Evolutionary conservation across 2,888 invertebrate species (phyloP), one percentile per base, ranked within the genome.

Genomic region (Trachelus iudaicus): DNA sequence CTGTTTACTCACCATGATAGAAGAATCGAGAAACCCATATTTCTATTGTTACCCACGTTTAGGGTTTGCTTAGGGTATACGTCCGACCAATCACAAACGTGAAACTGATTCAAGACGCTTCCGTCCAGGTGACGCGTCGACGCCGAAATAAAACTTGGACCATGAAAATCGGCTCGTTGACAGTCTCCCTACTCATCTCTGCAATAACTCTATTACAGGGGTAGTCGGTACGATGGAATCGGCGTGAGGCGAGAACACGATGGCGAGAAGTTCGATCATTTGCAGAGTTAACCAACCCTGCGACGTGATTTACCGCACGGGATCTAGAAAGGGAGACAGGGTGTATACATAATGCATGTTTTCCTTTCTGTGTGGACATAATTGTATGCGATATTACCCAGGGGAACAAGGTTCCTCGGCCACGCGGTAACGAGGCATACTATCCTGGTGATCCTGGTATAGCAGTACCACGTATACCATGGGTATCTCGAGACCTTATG

Each of bases 371-470:
- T 79, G 87, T 88, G 86, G 88, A 90, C 87, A 90, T 90, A 90
- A 90, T 90, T 90, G 90, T 90, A 90, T 90, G 86, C 86, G 88
- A 90, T 90, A 90, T 90, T 90, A 90, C 90, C 90, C 90, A 80
- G 76, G 90, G 90, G 90, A 90, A 81, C 83, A 80, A 80, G 84
- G 83, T 83, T 86, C 86, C 83, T 82, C 83, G 82, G 83, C 83
- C 83, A 82, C 88, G 85, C 89, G 89, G 89, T 90, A 90, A 90
- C 90, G 90, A 90, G 90, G 87, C 88, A 88, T 90, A 89, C 87
- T 87, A 90, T 90, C 88, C 89, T 82, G 77, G 30, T 56, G 35
- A 69, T 34, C 69, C 71, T 40, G 35, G 31, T 56, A 56, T 33
- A 23, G 56, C 23, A 2, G 56, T 56, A 23, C 56, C 56, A 56